Evolutionary conservation across 2,888 invertebrate species (phyloP).

Genomic region (Volucella zonaria): DNA sequence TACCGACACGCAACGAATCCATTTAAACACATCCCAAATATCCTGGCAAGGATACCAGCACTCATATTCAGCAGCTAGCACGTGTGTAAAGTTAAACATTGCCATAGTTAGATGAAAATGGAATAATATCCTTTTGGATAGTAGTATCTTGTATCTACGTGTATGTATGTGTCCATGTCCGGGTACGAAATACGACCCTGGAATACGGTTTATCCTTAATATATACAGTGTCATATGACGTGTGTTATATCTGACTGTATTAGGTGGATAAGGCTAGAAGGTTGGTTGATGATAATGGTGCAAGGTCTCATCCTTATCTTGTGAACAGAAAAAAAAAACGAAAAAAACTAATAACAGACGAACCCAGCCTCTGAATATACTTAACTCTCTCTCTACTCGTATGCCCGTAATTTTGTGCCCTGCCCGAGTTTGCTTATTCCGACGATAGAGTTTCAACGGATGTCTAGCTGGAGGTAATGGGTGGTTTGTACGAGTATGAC

Average conservation of each 20-base stretch:
- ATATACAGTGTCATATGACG: conserved; percentile 34
- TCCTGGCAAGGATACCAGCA: conserved; percentile 50
- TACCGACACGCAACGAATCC: conserved; percentile 38
- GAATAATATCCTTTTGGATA: conserved; percentile 24
- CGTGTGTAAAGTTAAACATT: conserved; percentile 2
- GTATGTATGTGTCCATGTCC: background rate
- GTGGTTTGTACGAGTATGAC: conserved; percentile 3
- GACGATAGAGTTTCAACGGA: conserved; percentile 33
- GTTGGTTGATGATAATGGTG: conserved; percentile 64
- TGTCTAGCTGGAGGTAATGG: conserved; percentile 30
- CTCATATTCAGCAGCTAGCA: conserved; percentile 3
- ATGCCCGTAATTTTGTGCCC: background rate
- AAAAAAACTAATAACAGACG: no score
- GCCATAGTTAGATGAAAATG: background rate
- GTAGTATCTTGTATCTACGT: conserved; percentile 4
- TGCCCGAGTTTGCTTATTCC: conserved; percentile 33
- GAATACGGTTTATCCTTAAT: conserved; percentile 19
- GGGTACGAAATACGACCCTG: background rate
- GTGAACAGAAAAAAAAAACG: background rate
- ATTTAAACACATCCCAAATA: conserved; percentile 59
- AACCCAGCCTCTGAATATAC: conserved; percentile 46
- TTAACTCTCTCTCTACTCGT: background rate
- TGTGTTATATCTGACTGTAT: conserved; percentile 5
- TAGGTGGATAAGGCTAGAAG: conserved; percentile 22
- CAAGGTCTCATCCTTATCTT: conserved; percentile 68